phyloP scores from a whole-genome alignment of 2,888 invertebrate species.

The Zaprionus obscuricornis region DNA sequence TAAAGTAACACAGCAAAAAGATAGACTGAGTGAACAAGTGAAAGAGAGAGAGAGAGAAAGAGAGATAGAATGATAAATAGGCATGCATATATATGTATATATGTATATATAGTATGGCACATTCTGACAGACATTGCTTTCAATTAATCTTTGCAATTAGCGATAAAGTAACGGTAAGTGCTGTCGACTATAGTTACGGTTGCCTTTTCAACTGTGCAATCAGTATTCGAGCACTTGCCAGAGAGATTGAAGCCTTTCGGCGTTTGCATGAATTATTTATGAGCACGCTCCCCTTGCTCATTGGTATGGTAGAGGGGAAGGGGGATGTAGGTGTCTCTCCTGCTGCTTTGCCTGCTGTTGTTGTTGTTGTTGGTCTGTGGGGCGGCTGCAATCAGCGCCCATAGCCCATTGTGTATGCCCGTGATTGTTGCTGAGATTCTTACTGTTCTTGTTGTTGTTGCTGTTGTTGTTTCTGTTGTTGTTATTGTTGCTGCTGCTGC shows the following conservation, averaged over 20 bases:
- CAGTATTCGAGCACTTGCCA: constrained; percentile 46
- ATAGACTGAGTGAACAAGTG: too few relatives aligned
- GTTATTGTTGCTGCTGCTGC: constrained; percentile 12
- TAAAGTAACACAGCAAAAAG: too few relatives aligned
- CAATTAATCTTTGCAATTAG: constrained; percentile 68
- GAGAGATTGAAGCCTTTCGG: constrained; percentile 67
- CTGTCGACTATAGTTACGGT: constrained; percentile 1
- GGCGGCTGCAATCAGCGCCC: constrained; percentile 60
- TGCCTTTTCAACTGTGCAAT: constrained; percentile 74
- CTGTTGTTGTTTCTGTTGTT: too few relatives aligned
- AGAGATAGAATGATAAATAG: too few relatives aligned
- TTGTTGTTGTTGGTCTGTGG: background rate
- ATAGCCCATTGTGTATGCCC: constrained; percentile 62
- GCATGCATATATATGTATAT: too few relatives aligned
- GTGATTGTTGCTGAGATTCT: too few relatives aligned
- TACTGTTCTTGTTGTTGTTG: too few relatives aligned
- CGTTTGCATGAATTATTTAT: constrained; percentile 68
- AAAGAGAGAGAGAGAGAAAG: too few relatives aligned
- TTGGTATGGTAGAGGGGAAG: too few relatives aligned
- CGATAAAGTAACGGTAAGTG: constrained; percentile 52
- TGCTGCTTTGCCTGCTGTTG: too few relatives aligned
- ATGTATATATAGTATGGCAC: background rate
- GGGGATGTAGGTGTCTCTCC: too few relatives aligned
- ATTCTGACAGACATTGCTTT: constrained; percentile 53
- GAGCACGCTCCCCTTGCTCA: too few relatives aligned